Evolutionary conservation across 1,140 invertebrate genomes (phyloP).

Genomic region (Brachionus calyciflorus): DNA sequence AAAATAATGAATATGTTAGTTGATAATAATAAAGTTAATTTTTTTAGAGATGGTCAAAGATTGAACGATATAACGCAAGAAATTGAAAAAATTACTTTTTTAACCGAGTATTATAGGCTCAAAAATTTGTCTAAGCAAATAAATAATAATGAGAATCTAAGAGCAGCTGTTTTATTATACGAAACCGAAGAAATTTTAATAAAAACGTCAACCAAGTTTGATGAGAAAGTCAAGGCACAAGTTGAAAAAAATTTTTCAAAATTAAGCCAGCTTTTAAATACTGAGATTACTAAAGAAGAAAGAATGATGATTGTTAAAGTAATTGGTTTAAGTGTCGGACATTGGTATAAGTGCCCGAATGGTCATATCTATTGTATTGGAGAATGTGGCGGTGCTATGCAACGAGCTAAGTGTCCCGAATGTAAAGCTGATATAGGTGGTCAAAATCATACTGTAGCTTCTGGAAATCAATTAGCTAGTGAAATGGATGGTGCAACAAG

Average conservation of each 20-base stretch:
- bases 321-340: conserved; percentile 65
- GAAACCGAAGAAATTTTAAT: neutral
- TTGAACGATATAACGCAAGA: neutral
- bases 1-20: neutral
- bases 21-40: neutral
- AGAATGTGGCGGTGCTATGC: conserved; percentile 69
- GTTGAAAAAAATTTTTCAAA: neutral
- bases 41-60: conserved; percentile 8
- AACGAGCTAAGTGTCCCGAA: conserved; percentile 65
- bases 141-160: too few species aligned
- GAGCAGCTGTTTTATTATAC: neutral
- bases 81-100: neutral
- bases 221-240: neutral
- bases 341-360: conserved; percentile 74
- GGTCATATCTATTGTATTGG: conserved; percentile 49
- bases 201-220: neutral
- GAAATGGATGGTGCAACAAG: conserved; percentile 56
- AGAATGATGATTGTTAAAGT: conserved; percentile 65
- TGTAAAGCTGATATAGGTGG: conserved; percentile 69
- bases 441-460: conserved; percentile 62
- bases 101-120: neutral
- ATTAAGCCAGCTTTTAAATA: neutral
- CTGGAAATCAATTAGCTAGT: conserved; percentile 61
- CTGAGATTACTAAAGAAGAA: conserved; percentile 57
- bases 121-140: neutral